Evolutionary conservation across 2,113 vertebrate genomes (phyloP), one percentile per base, ranked within the genome.

Genomic region (Dicentrarchus labrax): DNA sequence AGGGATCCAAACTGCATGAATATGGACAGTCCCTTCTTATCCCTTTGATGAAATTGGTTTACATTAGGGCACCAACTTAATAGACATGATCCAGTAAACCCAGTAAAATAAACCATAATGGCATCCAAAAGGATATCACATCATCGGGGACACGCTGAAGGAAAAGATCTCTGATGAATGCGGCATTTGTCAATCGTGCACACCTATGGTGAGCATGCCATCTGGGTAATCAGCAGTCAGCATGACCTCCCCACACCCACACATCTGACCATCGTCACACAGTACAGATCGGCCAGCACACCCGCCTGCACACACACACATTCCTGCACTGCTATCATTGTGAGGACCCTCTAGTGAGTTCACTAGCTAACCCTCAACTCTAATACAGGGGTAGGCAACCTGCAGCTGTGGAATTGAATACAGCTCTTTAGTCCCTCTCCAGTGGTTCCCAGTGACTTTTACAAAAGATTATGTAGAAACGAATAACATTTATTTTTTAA

Each of bases 161-260:
- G 76, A 62, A 76, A 80, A 57, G 54, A 41, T 66, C 54, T 10
- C 17, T 76, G 87, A 89, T 77, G 67, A 78, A 86, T 83, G 85
- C 72, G 86, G 60, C 85, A 62, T 84, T 80, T 83, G 78, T 87
- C 74, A 82, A 75, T 76, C 43, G 59, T 60, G 43, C 15, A 57
- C 74, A 83, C 83, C 88, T 83, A 61, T 71, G 80, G 89, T 5
- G 76, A 72, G 71, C 12, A 43, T 22, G 80, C 87, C 90, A 92
- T 92, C 91, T 92, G 92, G 79, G 86, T 45, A 91, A 88, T 88
- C 90, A 89, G 88, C 89, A 88, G 89, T 84, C 83, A 82, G 71
- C 76, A 57, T 89, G 90, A 89, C 82, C 88, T 87, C 81, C 79
- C 22, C 64, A 74, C 91, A 78, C 80, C 86, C 82, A 82, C 91